Percentiles rank a stretch among this genome's conserved stretches.
These are phyloP conservation scores for Pimephales promelas DNA, from an alignment of 2,113 vertebrate species.

Conservation along the genomic window DNA sequence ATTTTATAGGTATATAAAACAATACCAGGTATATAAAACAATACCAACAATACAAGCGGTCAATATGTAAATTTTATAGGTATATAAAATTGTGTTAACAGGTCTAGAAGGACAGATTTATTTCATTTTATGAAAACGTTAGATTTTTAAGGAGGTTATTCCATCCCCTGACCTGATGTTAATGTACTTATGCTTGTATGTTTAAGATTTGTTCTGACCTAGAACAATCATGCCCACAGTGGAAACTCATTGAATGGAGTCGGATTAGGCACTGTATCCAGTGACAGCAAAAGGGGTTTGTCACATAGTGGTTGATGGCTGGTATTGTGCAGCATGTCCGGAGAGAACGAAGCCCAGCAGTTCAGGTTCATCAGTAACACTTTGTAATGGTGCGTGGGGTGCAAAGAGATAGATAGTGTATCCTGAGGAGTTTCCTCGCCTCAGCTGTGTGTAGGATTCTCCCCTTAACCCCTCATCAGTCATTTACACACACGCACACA, in stretches of 20 bases:
- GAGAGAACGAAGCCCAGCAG: conserved; percentile 7
- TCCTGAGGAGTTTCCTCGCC: conserved; percentile 34
- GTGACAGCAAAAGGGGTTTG: neutral
- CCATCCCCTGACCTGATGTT: too few relatives aligned
- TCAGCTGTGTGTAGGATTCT: conserved; percentile 40
- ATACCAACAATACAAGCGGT: too few relatives aligned
- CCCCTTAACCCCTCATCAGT: conserved; percentile 43
- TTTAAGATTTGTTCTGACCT: too few relatives aligned
- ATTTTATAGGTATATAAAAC: too few relatives aligned
- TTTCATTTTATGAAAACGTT: too few relatives aligned
- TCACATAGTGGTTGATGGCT: neutral
- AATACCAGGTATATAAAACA: too few relatives aligned
- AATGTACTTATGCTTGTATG: too few relatives aligned
- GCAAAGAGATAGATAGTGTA: conserved; percentile 35
- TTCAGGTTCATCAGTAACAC: neutral
- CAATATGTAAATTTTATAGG: too few relatives aligned
- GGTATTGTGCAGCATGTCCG: neutral
- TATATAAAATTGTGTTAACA: too few relatives aligned
- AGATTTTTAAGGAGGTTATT: too few relatives aligned
- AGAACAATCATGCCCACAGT: neutral
- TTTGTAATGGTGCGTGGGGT: conserved; percentile 21
- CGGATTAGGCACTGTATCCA: neutral
- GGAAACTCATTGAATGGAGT: neutral
- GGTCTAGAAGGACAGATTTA: too few relatives aligned
- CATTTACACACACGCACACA: conserved; percentile 30